Evolutionary conservation across 2,797 vertebrate genomes (phyloP).

Genomic region (Eptatretus atami): DNA sequence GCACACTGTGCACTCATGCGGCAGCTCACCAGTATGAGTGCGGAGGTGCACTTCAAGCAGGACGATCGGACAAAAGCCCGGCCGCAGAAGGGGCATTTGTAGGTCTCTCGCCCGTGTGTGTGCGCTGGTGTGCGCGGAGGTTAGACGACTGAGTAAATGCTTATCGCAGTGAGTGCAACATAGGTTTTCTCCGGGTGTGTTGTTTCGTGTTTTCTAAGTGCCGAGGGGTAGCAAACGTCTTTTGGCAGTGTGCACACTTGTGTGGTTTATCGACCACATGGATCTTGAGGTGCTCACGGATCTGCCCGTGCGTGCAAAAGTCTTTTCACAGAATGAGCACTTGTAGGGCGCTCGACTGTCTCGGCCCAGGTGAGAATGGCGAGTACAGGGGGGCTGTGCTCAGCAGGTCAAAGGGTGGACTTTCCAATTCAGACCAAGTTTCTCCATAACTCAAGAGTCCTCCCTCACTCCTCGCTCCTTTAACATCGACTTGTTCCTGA

Average conservation of each 20-base stretch:
- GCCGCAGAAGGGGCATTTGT: conserved; percentile 1
- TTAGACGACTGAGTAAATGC: conserved; percentile 1
- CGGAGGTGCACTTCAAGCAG: not conserved
- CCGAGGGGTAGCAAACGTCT: conserved; percentile 3
- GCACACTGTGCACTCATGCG: not conserved
- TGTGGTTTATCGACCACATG: not conserved
- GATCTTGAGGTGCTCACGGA: too few species aligned
- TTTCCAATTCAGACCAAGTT: too few species aligned
- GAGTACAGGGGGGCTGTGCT: too few species aligned
- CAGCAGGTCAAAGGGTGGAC: too few species aligned
- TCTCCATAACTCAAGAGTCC: too few species aligned
- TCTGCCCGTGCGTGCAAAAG: too few species aligned
- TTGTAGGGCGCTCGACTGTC: too few species aligned
- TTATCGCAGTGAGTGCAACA: not conserved
- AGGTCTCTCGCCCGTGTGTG: not conserved
- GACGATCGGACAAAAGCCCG: not conserved
- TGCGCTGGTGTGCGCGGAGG: conserved; percentile 1
- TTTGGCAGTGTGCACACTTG: conserved; percentile 1
- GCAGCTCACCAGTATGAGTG: conserved; percentile 1
- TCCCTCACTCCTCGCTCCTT: too few species aligned
- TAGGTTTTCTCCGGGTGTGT: conserved; percentile 1
- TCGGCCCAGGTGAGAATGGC: too few species aligned
- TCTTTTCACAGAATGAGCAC: too few species aligned
- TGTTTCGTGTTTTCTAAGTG: not conserved
- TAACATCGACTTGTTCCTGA: too few species aligned